These are phyloP conservation scores for Cephus rjabovi DNA, from an alignment of 2,888 invertebrate genomes.

Conservation along the genomic window DNA sequence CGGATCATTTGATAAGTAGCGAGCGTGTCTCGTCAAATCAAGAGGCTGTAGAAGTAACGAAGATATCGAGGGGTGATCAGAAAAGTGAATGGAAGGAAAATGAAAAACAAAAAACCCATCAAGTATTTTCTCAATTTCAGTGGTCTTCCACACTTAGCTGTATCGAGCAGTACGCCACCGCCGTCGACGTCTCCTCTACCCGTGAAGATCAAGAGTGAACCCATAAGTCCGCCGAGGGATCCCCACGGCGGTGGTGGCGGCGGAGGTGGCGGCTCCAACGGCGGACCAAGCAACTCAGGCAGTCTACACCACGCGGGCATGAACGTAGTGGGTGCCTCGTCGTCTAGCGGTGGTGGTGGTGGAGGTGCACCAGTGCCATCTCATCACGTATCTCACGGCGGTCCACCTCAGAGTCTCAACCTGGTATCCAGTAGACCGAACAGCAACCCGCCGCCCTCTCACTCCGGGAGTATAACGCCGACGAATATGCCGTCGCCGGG, in stretches of 20 bases:
- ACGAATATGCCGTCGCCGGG: slow-evolving; percentile 84
- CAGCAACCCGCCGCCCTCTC: slow-evolving; percentile 62
- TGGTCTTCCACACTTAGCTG: slow-evolving; percentile 82
- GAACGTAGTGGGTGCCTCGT: slow-evolving; percentile 55
- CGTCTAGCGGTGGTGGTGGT: slow-evolving; percentile 53
- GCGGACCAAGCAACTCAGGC: slow-evolving; percentile 66
- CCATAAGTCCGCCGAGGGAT: slow-evolving; percentile 93
- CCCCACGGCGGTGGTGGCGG: slow-evolving; percentile 70
- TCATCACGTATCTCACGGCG: slow-evolving; percentile 56
- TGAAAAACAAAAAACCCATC: background rate
- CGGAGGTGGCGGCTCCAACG: slow-evolving; percentile 34
- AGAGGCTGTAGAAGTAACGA: too few relatives aligned
- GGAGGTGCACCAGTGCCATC: slow-evolving; percentile 43
- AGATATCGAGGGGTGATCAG: too few relatives aligned
- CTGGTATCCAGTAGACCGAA: slow-evolving; percentile 61
- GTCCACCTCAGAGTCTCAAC: slow-evolving; percentile 55
- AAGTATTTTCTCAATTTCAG: slow-evolving; percentile 52
- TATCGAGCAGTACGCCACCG: slow-evolving; percentile 82
- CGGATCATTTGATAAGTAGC: too few relatives aligned
- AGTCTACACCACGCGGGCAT: slow-evolving; percentile 66
- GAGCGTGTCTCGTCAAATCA: too few relatives aligned
- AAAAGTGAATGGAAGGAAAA: too few relatives aligned
- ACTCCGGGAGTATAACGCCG: slow-evolving; percentile 83
- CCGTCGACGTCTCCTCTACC: slow-evolving; percentile 84
- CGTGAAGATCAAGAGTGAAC: slow-evolving; percentile 94